Percentiles rank a stretch among this genome's conserved stretches.
Evolutionary conservation across 1,140 invertebrate genomes (phyloP).

Genomic region (Pissodes strobi): DNA sequence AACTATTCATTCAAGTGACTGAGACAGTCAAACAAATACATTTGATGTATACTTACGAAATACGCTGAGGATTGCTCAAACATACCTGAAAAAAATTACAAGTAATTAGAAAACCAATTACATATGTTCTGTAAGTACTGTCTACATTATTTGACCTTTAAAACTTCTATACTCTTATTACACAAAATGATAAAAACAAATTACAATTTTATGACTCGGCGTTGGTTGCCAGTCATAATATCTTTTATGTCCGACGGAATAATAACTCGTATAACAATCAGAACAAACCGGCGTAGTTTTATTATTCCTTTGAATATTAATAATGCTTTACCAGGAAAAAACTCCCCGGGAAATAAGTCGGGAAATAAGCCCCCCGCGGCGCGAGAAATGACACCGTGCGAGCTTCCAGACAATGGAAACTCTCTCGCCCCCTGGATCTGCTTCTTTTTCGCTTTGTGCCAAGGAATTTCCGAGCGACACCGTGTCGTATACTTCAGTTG

Average conservation of each 20-base stretch:
- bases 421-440: not conserved
- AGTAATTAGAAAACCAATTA: too few species aligned
- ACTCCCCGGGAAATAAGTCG: conserved; percentile 15
- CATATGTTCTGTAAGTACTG: too few species aligned
- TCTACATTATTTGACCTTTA: too few species aligned
- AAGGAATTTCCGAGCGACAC: conserved; percentile 6
- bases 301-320: conserved; percentile 17
- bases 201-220: conserved; percentile 1
- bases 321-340: conserved; percentile 11
- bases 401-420: conserved; percentile 6
- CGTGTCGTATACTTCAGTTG: not conserved
- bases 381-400: conserved; percentile 18
- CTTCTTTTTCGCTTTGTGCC: not conserved
- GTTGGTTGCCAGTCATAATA: not conserved
- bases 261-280: conserved; percentile 11
- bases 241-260: conserved; percentile 8
- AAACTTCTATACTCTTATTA: too few species aligned
- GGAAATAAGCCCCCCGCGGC: conserved; percentile 19
- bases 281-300: conserved; percentile 11
- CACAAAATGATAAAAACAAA: too few species aligned
- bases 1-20: too few species aligned
- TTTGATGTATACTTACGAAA: too few species aligned
- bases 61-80: too few species aligned
- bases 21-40: too few species aligned
- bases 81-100: too few species aligned